Evolutionary conservation across 1,140 invertebrate genomes (phyloP), one percentile per base, ranked within the genome.

Genomic region (Octopus bimaculoides): DNA sequence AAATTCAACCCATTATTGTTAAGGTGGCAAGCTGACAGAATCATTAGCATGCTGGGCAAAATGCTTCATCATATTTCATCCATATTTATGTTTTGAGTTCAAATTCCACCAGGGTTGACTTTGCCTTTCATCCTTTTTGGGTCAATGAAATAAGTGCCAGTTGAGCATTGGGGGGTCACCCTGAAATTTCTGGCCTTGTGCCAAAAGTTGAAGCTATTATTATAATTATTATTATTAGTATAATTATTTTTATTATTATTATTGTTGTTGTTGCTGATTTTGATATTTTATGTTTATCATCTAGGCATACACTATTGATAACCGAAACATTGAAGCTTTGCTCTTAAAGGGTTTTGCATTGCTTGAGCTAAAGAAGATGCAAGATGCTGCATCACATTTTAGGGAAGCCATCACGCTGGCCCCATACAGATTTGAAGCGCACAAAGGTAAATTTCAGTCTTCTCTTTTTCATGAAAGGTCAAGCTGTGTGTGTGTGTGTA

Each of bases 351-450:
- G 94, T 4, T 92, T 92, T 83, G 92, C 94, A 73, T 89, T 95
- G 4, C 89, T 94, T 54, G 93, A 95, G 81, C 89, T 95, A 75
- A 94, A 94, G 86, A 94, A 94, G 82, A 92, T 92, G 83, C 91
- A 92, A 78, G 94, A 95, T 82, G 94, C 94, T 8, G 91, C 93
- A 4, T 89, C 92, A 69, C 93, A 94, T 86, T 95, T 94, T 88
- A 91, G 93, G 83, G 94, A 95, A 88, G 94, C 94, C 0, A 91
- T 94, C 82, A 92, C 93, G 84, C 88, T 92, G 55, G 91, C 91
- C 54, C 91, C 92, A 8, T 89, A 91, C 83, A 87, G 92, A 83
- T 93, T 91, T 86, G 94, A 95, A 86, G 92, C 93, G 5, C 93
- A 95, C 84, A 93, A 94, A 89, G 91, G 88, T 89, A 54, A 56